These are phyloP conservation scores for Drosophila basisetae DNA, from an alignment of 2,888 invertebrate genomes.

Conservation along the genomic window DNA sequence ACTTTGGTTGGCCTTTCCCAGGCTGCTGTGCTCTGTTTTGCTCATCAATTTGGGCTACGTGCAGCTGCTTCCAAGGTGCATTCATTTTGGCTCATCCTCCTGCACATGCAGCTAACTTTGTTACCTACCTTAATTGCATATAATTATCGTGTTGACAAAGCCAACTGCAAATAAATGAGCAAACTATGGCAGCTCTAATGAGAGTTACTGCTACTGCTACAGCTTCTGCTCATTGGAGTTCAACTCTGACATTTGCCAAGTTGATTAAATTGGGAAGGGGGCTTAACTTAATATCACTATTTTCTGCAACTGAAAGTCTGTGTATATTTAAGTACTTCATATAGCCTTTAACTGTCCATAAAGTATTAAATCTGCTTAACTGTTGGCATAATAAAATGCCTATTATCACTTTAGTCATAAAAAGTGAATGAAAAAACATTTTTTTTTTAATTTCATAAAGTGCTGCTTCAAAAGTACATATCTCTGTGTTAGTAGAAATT, in stretches of 20 bases:
- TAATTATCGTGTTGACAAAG: constrained; percentile 72
- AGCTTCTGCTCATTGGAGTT: constrained; percentile 15
- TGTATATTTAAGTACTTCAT: constrained; percentile 2
- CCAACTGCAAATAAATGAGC: constrained; percentile 45
- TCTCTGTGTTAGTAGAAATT: neutral
- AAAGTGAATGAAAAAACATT: neutral
- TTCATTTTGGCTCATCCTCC: constrained; percentile 27
- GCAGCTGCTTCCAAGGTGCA: constrained; percentile 50
- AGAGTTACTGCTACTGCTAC: neutral
- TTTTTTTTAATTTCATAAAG: neutral
- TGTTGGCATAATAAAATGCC: neutral
- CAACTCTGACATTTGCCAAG: constrained; percentile 8
- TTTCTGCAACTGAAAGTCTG: neutral
- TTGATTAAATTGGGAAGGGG: constrained; percentile 17
- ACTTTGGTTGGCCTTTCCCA: constrained; percentile 28
- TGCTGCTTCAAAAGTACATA: neutral
- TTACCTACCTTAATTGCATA: constrained; percentile 61
- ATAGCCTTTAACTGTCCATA: neutral
- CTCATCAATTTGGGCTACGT: constrained; percentile 60
- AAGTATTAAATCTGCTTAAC: neutral
- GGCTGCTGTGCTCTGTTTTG: constrained; percentile 9
- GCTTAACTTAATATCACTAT: neutral
- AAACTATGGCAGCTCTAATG: neutral
- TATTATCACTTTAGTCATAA: neutral
- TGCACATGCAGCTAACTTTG: constrained; percentile 42